Evolutionary conservation across 2,888 invertebrate species (phyloP), one percentile per base, ranked within the genome.

Genomic region (Syritta pipiens): DNA sequence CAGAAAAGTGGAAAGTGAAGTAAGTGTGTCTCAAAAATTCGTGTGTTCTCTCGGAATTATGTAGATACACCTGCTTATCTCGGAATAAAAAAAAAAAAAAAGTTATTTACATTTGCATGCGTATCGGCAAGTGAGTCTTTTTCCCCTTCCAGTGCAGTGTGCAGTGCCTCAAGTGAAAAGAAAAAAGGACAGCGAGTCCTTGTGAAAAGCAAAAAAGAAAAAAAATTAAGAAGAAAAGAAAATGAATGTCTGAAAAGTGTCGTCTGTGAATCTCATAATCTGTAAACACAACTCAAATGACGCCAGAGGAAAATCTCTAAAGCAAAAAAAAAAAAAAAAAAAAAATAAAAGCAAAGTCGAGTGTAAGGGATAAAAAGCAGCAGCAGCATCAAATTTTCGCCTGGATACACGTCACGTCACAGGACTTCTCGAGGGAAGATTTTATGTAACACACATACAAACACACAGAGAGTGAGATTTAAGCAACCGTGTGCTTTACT

Each of bases 351-450:
- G 19, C 19, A 10, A 49, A 49, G 9, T 49, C 7, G n/a, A n/a
- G n/a, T n/a, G n/a, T n/a, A n/a, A n/a, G n/a, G n/a, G n/a, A n/a
- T n/a, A n/a, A n/a, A 17, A 17, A 9, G 14, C 32, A 37, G 3
- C 40, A 10, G 26, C 10, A 67, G 60, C 55, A 75, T 42, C 68
- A 35, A 14, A 28, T 48, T 46, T 49, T 65, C 28, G 14, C n/a
- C 20, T 19, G n/a, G 53, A 42, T 55, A 48, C 12, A 22, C 19
- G 1, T n/a, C 2, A 37, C 40, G 42, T 14, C 42, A 20, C 28
- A 62, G 24, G 55, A 32, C 9, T 65, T 12, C 32, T 30, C 19
- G 9, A 53, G 42, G 48, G 40, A 19, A 22, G 35, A n/a, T 32
- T 37, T 42, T n/a, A 3, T 5, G 35, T 10, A 14, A 19, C 20